Conservation (phyloP, 2,113 vertebrate species). For the Sturnira hondurensis region DNA sequence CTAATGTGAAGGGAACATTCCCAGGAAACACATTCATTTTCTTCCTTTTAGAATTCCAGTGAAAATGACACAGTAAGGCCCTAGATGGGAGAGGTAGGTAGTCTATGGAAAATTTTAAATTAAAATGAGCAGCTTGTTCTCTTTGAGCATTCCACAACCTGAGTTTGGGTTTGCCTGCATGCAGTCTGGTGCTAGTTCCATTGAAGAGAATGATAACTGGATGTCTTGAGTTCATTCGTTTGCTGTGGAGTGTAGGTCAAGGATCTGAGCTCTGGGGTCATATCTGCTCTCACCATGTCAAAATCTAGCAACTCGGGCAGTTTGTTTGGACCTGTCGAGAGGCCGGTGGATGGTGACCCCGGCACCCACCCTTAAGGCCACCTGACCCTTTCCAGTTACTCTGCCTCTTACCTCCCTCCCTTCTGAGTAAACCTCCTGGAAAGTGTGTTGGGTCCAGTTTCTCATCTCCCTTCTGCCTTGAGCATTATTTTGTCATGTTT, state of each 20-base stretch:
- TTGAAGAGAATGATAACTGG: neutral
- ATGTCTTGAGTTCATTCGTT: neutral
- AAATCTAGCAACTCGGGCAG: neutral
- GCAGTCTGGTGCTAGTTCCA: neutral
- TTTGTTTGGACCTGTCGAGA: neutral
- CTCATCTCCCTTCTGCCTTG: neutral
- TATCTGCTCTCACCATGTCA: neutral
- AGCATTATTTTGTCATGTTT: neutral
- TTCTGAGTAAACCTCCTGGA: neutral
- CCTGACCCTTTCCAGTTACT: neutral
- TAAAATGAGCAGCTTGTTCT: neutral
- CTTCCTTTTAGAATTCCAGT: neutral
- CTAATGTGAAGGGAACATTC: neutral
- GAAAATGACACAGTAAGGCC: neutral
- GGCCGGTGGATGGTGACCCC: neutral
- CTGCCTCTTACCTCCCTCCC: neutral
- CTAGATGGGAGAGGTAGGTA: no score
- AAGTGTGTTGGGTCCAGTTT: neutral
- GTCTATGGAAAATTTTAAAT: neutral
- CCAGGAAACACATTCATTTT: neutral
- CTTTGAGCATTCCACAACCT: neutral
- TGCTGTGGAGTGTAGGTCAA: neutral
- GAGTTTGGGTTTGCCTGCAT: neutral
- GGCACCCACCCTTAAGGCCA: accelerated
- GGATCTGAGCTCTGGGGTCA: neutral